Percentiles rank a stretch among this genome's conserved stretches.
phyloP scores from a whole-genome alignment of 2,888 invertebrate genomes.

The Drosophila siamana region DNA sequence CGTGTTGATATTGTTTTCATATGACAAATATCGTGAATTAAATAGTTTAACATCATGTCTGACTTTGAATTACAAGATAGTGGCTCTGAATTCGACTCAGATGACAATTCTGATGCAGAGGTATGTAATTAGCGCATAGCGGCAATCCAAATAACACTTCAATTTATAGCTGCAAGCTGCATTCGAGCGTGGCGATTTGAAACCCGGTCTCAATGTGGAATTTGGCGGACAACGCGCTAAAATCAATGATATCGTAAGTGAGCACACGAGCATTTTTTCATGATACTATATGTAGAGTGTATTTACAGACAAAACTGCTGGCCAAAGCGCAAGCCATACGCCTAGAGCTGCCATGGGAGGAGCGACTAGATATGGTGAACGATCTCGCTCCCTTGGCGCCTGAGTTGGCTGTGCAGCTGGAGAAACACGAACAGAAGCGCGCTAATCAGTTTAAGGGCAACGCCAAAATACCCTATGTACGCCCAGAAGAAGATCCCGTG shows the following conservation, averaged over 20 bases:
- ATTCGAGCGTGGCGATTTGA: conserved; percentile 92
- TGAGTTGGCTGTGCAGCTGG: conserved; percentile 91
- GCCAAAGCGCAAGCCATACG: conserved; percentile 90
- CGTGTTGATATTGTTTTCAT: conserved; percentile 72
- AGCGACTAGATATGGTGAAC: conserved; percentile 92
- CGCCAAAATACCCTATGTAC: conserved; percentile 88
- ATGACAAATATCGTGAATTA: conserved; percentile 21
- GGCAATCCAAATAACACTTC: too few species aligned
- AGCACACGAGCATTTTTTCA: fast-evolving
- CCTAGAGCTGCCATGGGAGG: conserved; percentile 92
- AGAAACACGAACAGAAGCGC: conserved; percentile 91
- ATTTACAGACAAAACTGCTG: conserved; percentile 86
- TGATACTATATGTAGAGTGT: neutral
- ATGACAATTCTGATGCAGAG: conserved; percentile 83
- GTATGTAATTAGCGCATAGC: conserved; percentile 53
- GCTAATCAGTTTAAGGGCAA: conserved; percentile 89
- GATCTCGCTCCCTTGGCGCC: conserved; percentile 93
- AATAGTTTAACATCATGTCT: conserved; percentile 56
- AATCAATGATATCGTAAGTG: conserved; percentile 91
- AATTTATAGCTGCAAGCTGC: conserved; percentile 93
- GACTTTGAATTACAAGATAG: conserved; percentile 74
- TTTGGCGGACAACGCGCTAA: conserved; percentile 87
- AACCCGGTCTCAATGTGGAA: conserved; percentile 93
- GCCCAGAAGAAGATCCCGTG: conserved; percentile 91
- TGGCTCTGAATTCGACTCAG: conserved; percentile 81